Base-by-base conservation (phyloP, 2,113 vertebrate genomes). In the Scomber colias region DNA sequence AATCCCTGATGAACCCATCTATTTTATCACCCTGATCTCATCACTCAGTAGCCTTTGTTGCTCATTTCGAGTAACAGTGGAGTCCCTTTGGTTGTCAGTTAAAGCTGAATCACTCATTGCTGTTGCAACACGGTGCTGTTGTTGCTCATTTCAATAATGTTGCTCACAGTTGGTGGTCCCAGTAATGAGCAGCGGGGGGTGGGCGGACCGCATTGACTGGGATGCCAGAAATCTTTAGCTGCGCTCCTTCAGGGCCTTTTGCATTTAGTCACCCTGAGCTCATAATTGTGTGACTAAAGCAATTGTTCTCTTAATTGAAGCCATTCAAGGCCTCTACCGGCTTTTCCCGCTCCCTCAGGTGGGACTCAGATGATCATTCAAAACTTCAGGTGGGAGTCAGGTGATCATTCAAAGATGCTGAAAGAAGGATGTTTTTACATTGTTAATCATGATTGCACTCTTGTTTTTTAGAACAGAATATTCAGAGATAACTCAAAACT, bases 291-390 rank as follows among this genome's bases (percentile, higher is more conserved):
- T 92, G 94, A 94, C 94, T 93, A 94, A 94, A 94, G 89, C 93
- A 93, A 95, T 94, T 95, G 94, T 95, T 95, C 94, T 90, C 86
- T 93, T 93, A 94, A 94, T 93, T 94, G 92, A 94, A 90, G 87
- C 74, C 84, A 89, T 92, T 94, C 87, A 70, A 86, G 17, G 40
- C 81, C 75, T 87, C 81, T 79, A 11, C 69, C 30, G 74, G 68
- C 56, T 68, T 79, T 73, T 30, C 65, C 78, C 75, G 17, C 69
- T 50, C 76, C 77, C 92, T 89, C 87, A 92, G 93, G 93, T 92
- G 87, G 65, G 64, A 82, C 76, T 87, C 90, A 92, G 92, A 88
- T 91, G 86, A 87, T 76, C 64, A 71, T 75, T 55, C 21, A 61
- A 50, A 71, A 35, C 46, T 83, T 86, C 79, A 91, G 87, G 89